Conservation (phyloP, 2,113 vertebrate species). For the Stegastes partitus region DNA sequence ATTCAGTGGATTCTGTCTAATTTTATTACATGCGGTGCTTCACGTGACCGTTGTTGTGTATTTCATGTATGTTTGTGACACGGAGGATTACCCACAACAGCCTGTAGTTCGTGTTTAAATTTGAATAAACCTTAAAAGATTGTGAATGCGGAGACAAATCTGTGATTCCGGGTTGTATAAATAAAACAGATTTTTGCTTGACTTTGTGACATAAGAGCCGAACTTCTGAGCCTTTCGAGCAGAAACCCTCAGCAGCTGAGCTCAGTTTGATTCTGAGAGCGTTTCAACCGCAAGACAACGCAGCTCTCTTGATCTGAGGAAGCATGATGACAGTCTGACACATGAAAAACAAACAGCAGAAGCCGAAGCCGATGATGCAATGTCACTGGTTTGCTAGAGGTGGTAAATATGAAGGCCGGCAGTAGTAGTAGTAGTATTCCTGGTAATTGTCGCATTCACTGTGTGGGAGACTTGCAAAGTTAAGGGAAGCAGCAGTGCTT, state of each 20-base stretch:
- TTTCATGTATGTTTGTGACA: not conserved
- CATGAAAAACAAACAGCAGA: constrained; percentile 19
- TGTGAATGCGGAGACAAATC: not conserved
- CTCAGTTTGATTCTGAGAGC: constrained; percentile 1
- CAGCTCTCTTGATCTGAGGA: constrained; percentile 6
- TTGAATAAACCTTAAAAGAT: not conserved
- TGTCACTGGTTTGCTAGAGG: not conserved
- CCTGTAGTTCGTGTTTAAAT: not conserved
- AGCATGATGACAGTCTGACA: not conserved
- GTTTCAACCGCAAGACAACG: constrained; percentile 14
- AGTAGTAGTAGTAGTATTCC: not conserved
- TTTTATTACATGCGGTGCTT: not conserved
- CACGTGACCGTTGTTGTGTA: not conserved
- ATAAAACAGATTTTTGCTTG: constrained; percentile 1
- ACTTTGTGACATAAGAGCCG: constrained; percentile 25
- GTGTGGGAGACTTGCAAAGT: not conserved
- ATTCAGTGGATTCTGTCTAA: constrained; percentile 33
- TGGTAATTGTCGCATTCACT: too few species aligned
- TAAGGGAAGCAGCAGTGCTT: not conserved
- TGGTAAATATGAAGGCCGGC: not conserved
- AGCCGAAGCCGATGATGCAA: not conserved
- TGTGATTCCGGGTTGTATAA: not conserved
- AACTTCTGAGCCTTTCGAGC: constrained; percentile 2
- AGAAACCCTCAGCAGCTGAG: constrained; percentile 2
- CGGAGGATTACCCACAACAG: not conserved